Evolutionary conservation across 2,113 vertebrate species (phyloP).

Genomic region (Sinocyclocheilus anophthalmus): DNA sequence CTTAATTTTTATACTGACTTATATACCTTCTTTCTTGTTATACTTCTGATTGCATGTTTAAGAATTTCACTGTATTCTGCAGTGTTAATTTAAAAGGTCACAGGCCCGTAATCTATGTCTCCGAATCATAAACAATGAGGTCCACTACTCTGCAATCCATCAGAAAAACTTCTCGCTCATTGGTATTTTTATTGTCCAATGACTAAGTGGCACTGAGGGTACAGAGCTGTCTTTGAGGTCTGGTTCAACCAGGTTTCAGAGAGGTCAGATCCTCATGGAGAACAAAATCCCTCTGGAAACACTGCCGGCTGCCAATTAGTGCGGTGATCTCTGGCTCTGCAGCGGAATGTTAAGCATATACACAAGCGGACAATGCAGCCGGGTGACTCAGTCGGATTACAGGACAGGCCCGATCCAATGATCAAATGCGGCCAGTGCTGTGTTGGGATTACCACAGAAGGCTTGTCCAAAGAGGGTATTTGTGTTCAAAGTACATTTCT

Average conservation of each 20-base stretch:
- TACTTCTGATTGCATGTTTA: not conserved
- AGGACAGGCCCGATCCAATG: constrained; percentile 17
- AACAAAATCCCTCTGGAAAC: constrained; percentile 50
- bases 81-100: not conserved
- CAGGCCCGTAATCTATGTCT: not conserved
- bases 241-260: constrained; percentile 36
- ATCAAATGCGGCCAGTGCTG: constrained; percentile 19
- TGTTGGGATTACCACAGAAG: constrained; percentile 7
- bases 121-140: not conserved
- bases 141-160: constrained; percentile 5
- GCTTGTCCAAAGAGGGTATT: constrained; percentile 8
- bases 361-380: constrained; percentile 23
- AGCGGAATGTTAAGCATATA: constrained; percentile 45
- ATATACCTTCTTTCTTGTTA: not conserved
- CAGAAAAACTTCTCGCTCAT: constrained; percentile 26
- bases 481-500: not conserved
- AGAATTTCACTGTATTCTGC: not conserved
- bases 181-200: constrained; percentile 25
- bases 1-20: not conserved
- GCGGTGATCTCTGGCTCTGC: constrained; percentile 54
- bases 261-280: constrained; percentile 39
- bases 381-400: constrained; percentile 17
- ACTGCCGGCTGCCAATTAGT: constrained; percentile 56
- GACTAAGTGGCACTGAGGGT: constrained; percentile 27
- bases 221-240: constrained; percentile 33